These are phyloP conservation scores for Drosophila cognata DNA, from an alignment of 2,888 invertebrate species.

Conservation along the genomic window DNA sequence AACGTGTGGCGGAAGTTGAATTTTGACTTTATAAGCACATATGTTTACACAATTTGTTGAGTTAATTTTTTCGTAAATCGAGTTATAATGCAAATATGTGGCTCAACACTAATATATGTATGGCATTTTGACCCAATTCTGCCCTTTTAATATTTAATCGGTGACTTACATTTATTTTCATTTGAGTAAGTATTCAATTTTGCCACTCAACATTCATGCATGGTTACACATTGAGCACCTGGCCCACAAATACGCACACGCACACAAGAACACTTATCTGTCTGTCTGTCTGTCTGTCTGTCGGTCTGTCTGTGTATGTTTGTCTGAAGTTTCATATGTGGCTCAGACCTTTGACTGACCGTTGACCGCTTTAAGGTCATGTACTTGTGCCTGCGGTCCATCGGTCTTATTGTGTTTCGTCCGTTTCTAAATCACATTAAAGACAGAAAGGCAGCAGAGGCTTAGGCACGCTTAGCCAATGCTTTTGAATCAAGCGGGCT, in stretches of 20 bases:
- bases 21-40: background rate
- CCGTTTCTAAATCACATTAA: conserved; percentile 9
- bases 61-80: background rate
- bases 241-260: background rate
- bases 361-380: background rate
- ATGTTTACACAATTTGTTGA: background rate
- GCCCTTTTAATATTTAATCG: background rate
- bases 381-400: background rate
- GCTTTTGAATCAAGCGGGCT: conserved; percentile 2
- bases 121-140: background rate
- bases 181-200: background rate
- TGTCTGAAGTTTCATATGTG: conserved; percentile 3
- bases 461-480: conserved; percentile 7
- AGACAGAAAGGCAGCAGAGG: conserved; percentile 7
- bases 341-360: background rate
- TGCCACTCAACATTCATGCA: conserved; percentile 2
- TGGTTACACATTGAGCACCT: conserved; percentile 9
- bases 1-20: background rate
- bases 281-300: background rate
- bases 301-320: background rate
- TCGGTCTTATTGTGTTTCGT: background rate
- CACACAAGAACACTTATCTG: background rate
- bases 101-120: background rate
- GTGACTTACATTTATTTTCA: background rate
- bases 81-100: background rate